Conservation (phyloP, 1,140 invertebrate species). For the Steinernema feltiae region DNA sequence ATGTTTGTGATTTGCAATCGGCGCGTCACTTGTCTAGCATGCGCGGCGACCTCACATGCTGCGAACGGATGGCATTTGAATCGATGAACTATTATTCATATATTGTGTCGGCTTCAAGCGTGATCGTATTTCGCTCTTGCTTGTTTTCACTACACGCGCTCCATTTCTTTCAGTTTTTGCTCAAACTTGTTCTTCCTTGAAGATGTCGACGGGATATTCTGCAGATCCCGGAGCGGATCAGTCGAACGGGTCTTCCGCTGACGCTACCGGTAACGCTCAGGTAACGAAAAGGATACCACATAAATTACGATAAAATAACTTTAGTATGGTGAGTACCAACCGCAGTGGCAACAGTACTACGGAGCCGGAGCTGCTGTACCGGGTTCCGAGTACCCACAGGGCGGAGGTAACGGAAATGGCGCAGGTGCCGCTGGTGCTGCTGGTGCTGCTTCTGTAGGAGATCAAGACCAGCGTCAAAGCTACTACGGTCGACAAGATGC, state of each 20-base stretch:
- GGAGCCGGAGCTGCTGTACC: neutral
- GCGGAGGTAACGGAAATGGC: neutral
- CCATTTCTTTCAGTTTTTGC: neutral
- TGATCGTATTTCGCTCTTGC: too few species aligned
- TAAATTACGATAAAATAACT: too few species aligned
- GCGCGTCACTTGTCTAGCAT: neutral
- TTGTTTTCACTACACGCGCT: neutral
- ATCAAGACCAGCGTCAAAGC: neutral
- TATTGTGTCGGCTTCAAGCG: too few species aligned
- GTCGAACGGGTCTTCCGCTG: too few species aligned
- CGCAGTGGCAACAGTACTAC: constrained; percentile 10
- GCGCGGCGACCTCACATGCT: neutral
- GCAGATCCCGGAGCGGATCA: neutral
- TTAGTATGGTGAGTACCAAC: neutral
- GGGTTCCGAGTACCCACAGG: neutral
- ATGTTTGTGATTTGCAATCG: neutral
- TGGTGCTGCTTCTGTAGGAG: neutral
- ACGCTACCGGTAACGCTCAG: too few species aligned
- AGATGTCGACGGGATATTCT: neutral
- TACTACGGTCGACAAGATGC: neutral
- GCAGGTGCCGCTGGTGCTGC: too few species aligned
- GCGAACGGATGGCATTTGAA: neutral
- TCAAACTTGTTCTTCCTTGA: neutral
- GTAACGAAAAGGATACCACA: too few species aligned
- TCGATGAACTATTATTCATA: neutral